Base-by-base conservation (phyloP, 2,797 vertebrate species). In the Chelonia mydas region DNA sequence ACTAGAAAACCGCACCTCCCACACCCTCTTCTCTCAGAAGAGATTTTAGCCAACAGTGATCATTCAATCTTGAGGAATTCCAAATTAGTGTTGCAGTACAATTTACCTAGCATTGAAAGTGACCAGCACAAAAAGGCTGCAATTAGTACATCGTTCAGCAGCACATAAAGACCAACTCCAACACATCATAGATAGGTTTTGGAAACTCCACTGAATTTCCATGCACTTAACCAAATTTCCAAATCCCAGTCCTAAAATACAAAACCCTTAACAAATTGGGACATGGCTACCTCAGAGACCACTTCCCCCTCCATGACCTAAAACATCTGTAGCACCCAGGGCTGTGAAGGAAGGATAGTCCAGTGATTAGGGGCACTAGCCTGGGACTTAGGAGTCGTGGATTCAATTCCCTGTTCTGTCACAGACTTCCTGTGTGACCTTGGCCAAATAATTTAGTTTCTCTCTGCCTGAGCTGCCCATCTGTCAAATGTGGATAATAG, bases 301-400 rank as follows among this genome's bases (percentile, higher is more conserved):
- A 68, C 61, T n/a, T 37, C 61, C 13, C 33, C 33, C 31, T 68
- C 15, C 33, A n/a, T 65, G 61, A n/a, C 16, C 17, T 8, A n/a
- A 65, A 65, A 65, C 33, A 19, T 65, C 33, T n/a, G 61, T 68
- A 68, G 61, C n/a, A 16, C 61, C 68, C 61, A 68, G 61, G 33
- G 49, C 11, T 72, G 25, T 7, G 78, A 21, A 81, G 83, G 0
- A 11, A 0, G 13, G 81, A 37, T 49, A 79, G 37, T 37, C 16
- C 21, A 11, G 12, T 2, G 7, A 23, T 84, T 65, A 33, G 82
- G 6, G 7, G 1, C 74, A 81, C 85, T n/a, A 91, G 25, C 41
- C 23, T 59, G 6, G 1, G 65, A n/a, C 6, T 3, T 21, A 1
- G 3, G 47, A 85, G 5, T 81, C n/a, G 0, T 1, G 31, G 7